These are phyloP conservation scores for Epicauta chinensis DNA, from an alignment of 1,140 invertebrate species.

Conservation along the genomic window DNA sequence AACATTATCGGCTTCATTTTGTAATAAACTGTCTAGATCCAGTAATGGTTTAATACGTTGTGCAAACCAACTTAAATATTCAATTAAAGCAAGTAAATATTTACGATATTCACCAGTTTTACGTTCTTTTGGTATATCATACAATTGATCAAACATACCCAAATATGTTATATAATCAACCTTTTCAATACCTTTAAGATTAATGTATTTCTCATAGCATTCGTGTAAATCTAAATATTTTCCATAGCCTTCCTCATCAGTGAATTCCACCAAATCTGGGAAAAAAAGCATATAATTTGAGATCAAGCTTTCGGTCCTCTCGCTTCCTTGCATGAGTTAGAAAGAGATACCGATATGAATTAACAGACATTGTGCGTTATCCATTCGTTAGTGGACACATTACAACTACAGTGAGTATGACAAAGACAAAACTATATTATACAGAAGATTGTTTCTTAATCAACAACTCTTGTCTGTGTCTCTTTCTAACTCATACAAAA, in stretches of 20 bases:
- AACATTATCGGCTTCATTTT: conserved; percentile 71
- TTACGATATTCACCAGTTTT: conserved; percentile 91
- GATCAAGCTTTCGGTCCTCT: no score
- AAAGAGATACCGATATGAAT: no score
- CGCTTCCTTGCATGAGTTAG: no score
- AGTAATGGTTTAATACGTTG: conserved; percentile 84
- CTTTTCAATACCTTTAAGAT: conserved; percentile 95
- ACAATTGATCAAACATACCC: conserved; percentile 90
- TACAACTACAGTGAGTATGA: no score
- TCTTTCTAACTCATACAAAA: conserved; percentile 19
- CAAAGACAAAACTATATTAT: no score
- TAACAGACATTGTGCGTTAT: no score
- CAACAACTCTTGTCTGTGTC: no score
- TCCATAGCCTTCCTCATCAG: conserved; percentile 99
- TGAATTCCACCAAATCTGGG: conserved; percentile 92
- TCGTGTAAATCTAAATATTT: conserved; percentile 98
- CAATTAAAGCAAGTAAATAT: conserved; percentile 78
- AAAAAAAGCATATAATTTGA: no score
- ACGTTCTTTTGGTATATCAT: conserved; percentile 90
- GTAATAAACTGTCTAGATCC: conserved; percentile 75
- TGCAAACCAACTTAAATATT: conserved; percentile 85
- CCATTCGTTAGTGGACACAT: no score
- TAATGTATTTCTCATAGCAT: conserved; percentile 93
- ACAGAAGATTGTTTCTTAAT: no score
- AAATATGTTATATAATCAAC: conserved; percentile 96